These are phyloP conservation scores for Nesidiocoris tenuis DNA, from an alignment of 2,888 invertebrate species.

Conservation along the genomic window DNA sequence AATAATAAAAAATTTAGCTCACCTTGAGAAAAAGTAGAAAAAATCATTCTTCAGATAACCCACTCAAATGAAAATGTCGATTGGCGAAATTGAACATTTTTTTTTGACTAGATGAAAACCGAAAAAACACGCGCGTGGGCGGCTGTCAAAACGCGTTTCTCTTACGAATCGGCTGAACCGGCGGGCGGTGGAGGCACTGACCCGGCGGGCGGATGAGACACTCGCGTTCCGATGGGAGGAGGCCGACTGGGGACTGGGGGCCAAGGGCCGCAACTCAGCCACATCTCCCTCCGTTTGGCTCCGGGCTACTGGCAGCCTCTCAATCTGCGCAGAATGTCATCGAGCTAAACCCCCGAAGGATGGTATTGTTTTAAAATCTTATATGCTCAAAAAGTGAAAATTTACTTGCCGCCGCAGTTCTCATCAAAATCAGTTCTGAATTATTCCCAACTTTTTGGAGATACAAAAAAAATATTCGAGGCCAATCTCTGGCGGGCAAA, in stretches of 20 bases:
- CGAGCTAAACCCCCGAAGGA: too few relatives aligned
- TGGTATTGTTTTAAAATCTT: too few relatives aligned
- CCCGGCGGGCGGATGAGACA: conserved; percentile 2
- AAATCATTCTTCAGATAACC: neutral
- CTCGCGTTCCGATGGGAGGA: conserved; percentile 13
- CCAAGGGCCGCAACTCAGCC: neutral
- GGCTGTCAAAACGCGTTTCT: neutral
- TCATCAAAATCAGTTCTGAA: too few relatives aligned
- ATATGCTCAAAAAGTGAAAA: too few relatives aligned
- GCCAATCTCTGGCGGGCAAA: too few relatives aligned
- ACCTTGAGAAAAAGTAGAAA: neutral
- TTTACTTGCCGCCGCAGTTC: too few relatives aligned
- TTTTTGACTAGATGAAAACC: neutral
- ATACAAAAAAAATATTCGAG: too few relatives aligned
- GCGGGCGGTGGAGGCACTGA: neutral
- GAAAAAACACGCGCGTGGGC: neutral
- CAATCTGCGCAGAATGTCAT: neutral
- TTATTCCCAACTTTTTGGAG: too few relatives aligned
- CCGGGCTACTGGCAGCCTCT: neutral
- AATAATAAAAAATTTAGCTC: too few relatives aligned
- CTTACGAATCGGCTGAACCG: neutral
- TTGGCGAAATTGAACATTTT: neutral
- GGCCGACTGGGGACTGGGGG: conserved; percentile 24
- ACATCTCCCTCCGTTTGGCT: neutral
- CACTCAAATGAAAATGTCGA: neutral